phyloP scores from a whole-genome alignment of 1,140 invertebrate species.

The Listronotus oregonensis region DNA sequence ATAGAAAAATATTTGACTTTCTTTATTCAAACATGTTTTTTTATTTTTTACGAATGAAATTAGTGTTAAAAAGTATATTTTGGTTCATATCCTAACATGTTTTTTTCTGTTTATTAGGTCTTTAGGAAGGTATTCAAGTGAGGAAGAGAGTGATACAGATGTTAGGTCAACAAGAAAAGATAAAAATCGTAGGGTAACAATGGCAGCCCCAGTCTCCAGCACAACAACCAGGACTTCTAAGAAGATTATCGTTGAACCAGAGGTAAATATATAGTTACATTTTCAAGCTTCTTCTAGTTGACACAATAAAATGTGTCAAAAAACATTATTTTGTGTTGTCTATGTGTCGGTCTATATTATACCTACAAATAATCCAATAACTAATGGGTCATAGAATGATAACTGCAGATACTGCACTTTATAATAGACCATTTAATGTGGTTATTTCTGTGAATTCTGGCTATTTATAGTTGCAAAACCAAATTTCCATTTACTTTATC shows the following conservation, averaged over 20 bases:
- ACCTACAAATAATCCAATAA: too few species aligned
- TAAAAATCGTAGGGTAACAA: conserved; percentile 58
- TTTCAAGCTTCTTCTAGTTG: neutral
- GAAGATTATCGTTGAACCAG: conserved; percentile 27
- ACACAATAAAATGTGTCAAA: neutral
- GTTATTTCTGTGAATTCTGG: too few species aligned
- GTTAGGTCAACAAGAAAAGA: conserved; percentile 52
- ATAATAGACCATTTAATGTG: too few species aligned
- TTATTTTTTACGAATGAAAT: too few species aligned
- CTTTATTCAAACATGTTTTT: too few species aligned
- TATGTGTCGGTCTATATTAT: neutral
- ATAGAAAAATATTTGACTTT: too few species aligned
- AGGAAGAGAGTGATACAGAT: conserved; percentile 60
- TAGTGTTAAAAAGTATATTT: too few species aligned
- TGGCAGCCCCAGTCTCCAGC: conserved; percentile 57
- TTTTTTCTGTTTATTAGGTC: conserved; percentile 46
- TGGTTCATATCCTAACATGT: too few species aligned
- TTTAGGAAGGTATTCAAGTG: conserved; percentile 63
- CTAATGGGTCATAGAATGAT: too few species aligned
- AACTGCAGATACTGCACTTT: too few species aligned
- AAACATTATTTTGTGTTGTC: neutral
- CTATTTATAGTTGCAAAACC: too few species aligned
- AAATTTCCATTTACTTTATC: too few species aligned
- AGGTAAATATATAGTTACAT: conserved; percentile 16
- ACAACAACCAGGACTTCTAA: conserved; percentile 48